Evolutionary conservation across 2,888 invertebrate genomes (phyloP), one percentile per base, ranked within the genome.

Genomic region (Beris chalybata): DNA sequence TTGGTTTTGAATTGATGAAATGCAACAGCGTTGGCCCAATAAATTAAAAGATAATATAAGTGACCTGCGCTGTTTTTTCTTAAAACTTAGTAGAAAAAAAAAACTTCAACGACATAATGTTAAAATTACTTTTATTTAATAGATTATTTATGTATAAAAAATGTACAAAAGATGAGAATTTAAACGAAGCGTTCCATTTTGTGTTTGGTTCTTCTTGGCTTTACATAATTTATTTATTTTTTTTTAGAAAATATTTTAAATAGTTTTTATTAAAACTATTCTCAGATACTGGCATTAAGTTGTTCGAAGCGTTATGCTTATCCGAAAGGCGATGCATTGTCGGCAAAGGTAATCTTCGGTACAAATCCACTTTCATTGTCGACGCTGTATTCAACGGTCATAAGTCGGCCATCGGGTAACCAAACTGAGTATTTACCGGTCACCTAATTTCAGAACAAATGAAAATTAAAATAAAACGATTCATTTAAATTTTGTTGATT

Each of bases 341-440:
- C 84, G 73, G 85, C 84, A 74, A 87, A 89, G 54, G 85, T 84
- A 71, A 89, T 86, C 76, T 85, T 88, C 32, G 89, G 89, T 2
- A 89, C 88, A 74, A 87, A 90, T 5, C 90, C 90, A 69, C 87
- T 87, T 70, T 89, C 86, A 6, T 87, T 88, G 71, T 89, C 87
- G 0, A 89, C 89, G 2, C 85, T 85, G 75, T 90, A 90, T 69
- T 87, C 86, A 0, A 90, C 89, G 0, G 86, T 88, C 89, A 89
- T 89, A 45, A 89, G 83, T 69, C 89, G 82, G 45, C 89, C 89
- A 75, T 89, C 89, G 4, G 90, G 88, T 12, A 89, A 81, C 70
- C 86, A 82, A 1, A 89, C 89, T 71, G 83, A 84, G 79, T 89
- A 90, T 38, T 85, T 86, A 29, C 90, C 90, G 65, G 85, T 81